Evolutionary conservation across 2,888 invertebrate genomes (phyloP), one percentile per base, ranked within the genome.

Genomic region (Temnothorax unifasciatus): DNA sequence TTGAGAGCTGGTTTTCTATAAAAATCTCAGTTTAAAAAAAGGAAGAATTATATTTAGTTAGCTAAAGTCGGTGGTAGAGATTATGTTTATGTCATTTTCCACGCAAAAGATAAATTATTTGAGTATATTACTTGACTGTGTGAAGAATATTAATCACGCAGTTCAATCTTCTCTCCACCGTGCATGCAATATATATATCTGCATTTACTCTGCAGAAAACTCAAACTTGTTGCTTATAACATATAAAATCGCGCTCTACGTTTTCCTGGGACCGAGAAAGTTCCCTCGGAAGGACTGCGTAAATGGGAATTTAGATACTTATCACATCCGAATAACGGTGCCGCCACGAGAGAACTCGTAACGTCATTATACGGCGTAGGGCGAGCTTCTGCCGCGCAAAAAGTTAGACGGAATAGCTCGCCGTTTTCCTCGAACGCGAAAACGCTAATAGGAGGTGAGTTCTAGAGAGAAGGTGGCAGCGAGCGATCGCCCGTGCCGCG

Each of bases 391-490:
- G n/a, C 29, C 9, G 41, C 21, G 69, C 47, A 21, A 59, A 63
- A 47, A 59, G 47, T 38, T 69, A 38, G 47, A 57, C 44, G 57
- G 69, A 79, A 81, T 38, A n/a, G 47, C 57, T 59, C 69, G 44
- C 18, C 52, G 29, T 66, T 64, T 41, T 15, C 52, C 25, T 29
- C 75, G 75, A 63, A 75, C 34, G 75, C 54, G 82, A 75, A 69
- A 75, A 74, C 82, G 64, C 76, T 90, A 90, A 90, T 92, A 90
- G 91, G 89, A 90, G 91, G 89, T 91, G 29, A 92, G 59, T 18
- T 59, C 59, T 59, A 47, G 71, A 57, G 68, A 84, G 68, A 66
- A 76, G 79, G 71, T 54, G 54, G 74, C 85, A 69, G 71, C 86
- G 86, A 85, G 85, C 86, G 86, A 90, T 90, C 82, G 90, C 52